Conservation (phyloP, 1,140 invertebrate genomes). For the Tetraneura akinire region DNA sequence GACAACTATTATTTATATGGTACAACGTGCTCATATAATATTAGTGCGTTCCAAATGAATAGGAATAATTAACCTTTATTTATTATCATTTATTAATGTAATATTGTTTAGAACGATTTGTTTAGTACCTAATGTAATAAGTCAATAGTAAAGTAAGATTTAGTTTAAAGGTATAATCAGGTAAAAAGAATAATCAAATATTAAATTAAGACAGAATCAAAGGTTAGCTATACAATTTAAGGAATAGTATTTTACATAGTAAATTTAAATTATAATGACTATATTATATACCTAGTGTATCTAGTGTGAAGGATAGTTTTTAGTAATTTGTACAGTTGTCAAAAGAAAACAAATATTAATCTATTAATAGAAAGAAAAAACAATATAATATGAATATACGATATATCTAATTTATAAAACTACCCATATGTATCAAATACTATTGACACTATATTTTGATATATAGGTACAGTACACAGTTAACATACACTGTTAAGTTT, state of each 20-base stretch:
- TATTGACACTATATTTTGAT: too few relatives aligned
- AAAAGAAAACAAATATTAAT: too few relatives aligned
- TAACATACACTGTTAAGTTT: too few relatives aligned
- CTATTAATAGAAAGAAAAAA: too few relatives aligned
- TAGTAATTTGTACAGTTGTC: too few relatives aligned
- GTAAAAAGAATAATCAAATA: neutral
- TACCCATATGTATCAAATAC: too few relatives aligned
- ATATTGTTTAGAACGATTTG: neutral
- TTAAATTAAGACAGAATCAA: neutral
- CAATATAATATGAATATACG: too few relatives aligned
- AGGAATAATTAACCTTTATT: conserved; percentile 15
- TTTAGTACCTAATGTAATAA: neutral
- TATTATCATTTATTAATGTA: neutral
- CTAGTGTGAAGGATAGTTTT: too few relatives aligned
- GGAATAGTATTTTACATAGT: neutral
- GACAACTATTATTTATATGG: neutral
- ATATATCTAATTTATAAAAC: too few relatives aligned
- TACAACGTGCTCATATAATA: neutral
- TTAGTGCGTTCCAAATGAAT: neutral
- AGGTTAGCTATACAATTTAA: conserved; percentile 8
- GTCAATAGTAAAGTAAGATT: neutral
- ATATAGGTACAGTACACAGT: too few relatives aligned
- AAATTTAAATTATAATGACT: too few relatives aligned
- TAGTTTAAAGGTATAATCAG: conserved; percentile 13
- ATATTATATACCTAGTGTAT: too few relatives aligned